Evolutionary conservation across 2,797 vertebrate species (phyloP).

Genomic region (Chloroceryle inda): DNA sequence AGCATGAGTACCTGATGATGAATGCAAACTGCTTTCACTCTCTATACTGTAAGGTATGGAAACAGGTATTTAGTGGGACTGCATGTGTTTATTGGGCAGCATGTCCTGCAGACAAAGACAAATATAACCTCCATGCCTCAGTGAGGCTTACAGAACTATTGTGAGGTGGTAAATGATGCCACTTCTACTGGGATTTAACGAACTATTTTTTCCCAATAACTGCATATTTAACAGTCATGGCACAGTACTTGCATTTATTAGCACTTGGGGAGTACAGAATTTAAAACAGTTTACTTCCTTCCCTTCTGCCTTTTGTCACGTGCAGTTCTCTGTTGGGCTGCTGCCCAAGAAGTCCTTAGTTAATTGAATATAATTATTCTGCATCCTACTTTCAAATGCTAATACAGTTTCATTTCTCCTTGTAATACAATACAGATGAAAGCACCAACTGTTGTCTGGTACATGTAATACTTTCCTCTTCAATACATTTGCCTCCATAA

Average conservation of each 20-base stretch:
- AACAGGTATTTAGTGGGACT: not conserved
- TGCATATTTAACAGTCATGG: not conserved
- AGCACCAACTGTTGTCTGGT: constrained; percentile 50
- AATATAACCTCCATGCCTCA: not conserved
- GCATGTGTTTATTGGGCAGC: not conserved
- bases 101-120: not conserved
- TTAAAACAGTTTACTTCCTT: not conserved
- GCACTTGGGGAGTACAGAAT: not conserved
- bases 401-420: constrained; percentile 54
- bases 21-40: not conserved
- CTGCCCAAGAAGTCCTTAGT: constrained; percentile 76
- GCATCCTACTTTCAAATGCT: constrained; percentile 73
- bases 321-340: constrained; percentile 30
- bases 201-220: not conserved
- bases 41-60: too few relatives aligned
- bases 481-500: constrained; percentile 37
- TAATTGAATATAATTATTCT: constrained; percentile 79
- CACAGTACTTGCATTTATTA: not conserved
- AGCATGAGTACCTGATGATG: not conserved
- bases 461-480: constrained; percentile 68
- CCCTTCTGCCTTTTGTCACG: not conserved
- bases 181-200: not conserved
- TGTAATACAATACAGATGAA: constrained; percentile 72
- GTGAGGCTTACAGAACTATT: not conserved
- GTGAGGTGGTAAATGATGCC: not conserved